Conservation (phyloP, 2,888 invertebrate genomes). For the Hydrotaea cyrtoneurina region DNA sequence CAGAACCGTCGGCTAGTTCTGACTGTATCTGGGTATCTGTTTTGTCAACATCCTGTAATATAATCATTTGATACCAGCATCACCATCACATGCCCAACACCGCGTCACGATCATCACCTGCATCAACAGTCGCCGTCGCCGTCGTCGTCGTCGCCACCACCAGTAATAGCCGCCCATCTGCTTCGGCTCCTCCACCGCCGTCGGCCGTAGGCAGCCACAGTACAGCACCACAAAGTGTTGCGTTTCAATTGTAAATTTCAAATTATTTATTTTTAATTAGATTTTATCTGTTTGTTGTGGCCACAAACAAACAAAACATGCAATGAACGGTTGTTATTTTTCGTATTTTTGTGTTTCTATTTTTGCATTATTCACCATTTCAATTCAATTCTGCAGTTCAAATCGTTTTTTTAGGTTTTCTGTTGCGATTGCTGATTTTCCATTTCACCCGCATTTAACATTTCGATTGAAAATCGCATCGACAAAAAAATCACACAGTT, state of each 20-base stretch:
- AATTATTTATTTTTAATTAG: conserved; percentile 47
- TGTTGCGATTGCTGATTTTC: background rate
- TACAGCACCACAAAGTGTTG: conserved; percentile 27
- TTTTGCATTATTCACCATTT: background rate
- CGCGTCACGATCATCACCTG: conserved; percentile 6
- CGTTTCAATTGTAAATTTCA: conserved; percentile 47
- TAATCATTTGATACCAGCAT: conserved; percentile 13
- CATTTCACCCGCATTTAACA: conserved; percentile 30
- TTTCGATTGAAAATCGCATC: background rate
- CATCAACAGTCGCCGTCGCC: background rate
- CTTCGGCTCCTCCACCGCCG: no score
- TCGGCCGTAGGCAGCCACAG: background rate
- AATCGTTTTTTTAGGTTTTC: background rate
- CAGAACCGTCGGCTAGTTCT: background rate
- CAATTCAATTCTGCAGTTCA: background rate
- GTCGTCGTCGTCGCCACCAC: background rate
- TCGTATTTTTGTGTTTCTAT: background rate
- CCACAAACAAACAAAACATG: conserved; percentile 38
- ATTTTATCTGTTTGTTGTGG: conserved; percentile 47
- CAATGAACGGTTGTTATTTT: conserved; percentile 25
- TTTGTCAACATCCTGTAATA: conserved; percentile 36
- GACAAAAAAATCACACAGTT: conserved; percentile 4
- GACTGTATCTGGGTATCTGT: background rate
- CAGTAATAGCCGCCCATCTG: background rate
- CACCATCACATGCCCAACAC: conserved; percentile 16